Conservation (phyloP, 64 coral and sea anemone genomes). For the Porites lutea region DNA sequence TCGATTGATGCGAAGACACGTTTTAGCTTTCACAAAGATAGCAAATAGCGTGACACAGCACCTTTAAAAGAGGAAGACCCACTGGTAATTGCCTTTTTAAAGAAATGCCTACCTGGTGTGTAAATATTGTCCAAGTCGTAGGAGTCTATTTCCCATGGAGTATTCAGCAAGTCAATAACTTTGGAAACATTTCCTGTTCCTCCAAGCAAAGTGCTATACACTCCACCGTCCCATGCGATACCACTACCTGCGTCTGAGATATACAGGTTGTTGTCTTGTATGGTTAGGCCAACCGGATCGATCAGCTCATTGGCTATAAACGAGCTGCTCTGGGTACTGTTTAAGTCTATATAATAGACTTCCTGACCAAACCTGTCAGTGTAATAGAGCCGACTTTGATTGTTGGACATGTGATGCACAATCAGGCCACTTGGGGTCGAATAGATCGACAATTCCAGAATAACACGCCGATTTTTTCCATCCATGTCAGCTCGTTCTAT, state of each 20-base stretch:
- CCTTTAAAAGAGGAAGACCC: too few species aligned
- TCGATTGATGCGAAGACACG: not conserved
- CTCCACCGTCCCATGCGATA: conserved; percentile 5
- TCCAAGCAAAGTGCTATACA: conserved; percentile 1
- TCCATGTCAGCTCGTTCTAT: conserved; percentile 51
- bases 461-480: conserved; percentile 10
- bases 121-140: not conserved
- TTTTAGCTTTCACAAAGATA: too few species aligned
- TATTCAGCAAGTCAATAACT: conserved; percentile 2
- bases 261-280: not conserved
- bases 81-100: too few species aligned
- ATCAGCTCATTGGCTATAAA: not conserved
- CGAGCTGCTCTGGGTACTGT: not conserved
- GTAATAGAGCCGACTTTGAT: conserved; percentile 8
- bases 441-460: not conserved
- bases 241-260: not conserved
- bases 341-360: conserved; percentile 21
- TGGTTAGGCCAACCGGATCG: not conserved
- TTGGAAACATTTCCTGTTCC: conserved; percentile 8
- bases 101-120: not conserved
- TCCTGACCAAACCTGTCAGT: not conserved
- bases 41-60: not conserved
- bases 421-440: not conserved
- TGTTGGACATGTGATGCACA: not conserved
- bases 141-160: conserved; percentile 1